Evolutionary conservation across 2,888 invertebrate genomes (phyloP).

Genomic region (Volucella inflata): DNA sequence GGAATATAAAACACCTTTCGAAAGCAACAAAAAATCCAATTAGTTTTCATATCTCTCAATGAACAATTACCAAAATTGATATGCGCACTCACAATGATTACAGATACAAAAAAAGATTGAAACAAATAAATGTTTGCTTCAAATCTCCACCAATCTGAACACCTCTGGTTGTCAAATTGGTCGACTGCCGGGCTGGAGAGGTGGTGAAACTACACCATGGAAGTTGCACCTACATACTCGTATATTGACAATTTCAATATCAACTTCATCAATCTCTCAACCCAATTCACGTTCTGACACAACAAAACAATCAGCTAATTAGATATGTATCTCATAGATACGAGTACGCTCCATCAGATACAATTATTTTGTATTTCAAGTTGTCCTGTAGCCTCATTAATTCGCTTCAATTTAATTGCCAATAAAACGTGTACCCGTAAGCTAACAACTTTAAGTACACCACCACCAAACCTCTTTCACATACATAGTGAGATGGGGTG

Average conservation of each 20-base stretch:
- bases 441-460: not conserved
- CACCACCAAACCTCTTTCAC: not conserved
- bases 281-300: slow-evolving; percentile 40
- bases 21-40: slow-evolving; percentile 5
- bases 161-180: no score
- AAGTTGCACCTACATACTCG: no score
- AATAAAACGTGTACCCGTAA: slow-evolving; percentile 44
- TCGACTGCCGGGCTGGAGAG: no score
- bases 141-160: no score
- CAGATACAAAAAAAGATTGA: no score
- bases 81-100: slow-evolving; percentile 5
- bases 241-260: not conserved
- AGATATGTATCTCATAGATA: slow-evolving; percentile 59
- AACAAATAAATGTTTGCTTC: no score
- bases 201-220: no score
- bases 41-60: slow-evolving; percentile 20
- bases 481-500: no score
- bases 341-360: slow-evolving; percentile 20
- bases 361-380: slow-evolving; percentile 62
- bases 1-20: not conserved
- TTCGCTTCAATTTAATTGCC: slow-evolving; percentile 64
- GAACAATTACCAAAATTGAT: slow-evolving; percentile 27
- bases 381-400: slow-evolving; percentile 40
- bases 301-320: slow-evolving; percentile 59
- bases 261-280: slow-evolving; percentile 33